These are phyloP conservation scores for Syngnathus floridae DNA, from an alignment of 2,113 vertebrate genomes.

Conservation along the genomic window DNA sequence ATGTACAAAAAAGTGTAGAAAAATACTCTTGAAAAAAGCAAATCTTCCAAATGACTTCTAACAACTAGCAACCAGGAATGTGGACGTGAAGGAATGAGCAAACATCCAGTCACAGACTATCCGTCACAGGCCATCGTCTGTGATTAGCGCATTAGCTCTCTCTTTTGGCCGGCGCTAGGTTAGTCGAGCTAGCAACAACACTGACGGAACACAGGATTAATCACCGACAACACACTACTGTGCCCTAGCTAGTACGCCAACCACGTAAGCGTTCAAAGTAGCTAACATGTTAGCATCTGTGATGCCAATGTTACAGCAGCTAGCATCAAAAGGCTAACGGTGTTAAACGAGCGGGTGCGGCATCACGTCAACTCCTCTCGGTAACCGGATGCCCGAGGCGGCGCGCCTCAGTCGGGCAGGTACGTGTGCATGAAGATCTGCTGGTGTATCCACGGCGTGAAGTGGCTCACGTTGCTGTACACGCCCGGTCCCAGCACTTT, in stretches of 20 bases:
- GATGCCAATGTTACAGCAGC: slow-evolving; percentile 3
- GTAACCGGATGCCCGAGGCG: slow-evolving; percentile 22
- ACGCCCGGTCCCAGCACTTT: slow-evolving; percentile 87
- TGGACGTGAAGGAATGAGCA: slow-evolving; percentile 13
- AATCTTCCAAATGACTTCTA: slow-evolving; percentile 25
- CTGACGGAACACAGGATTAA: background rate
- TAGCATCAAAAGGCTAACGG: slow-evolving; percentile 31
- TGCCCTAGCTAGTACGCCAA: background rate
- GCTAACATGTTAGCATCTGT: slow-evolving; percentile 2
- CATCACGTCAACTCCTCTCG: slow-evolving; percentile 44
- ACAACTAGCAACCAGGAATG: slow-evolving; percentile 40
- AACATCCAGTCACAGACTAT: background rate
- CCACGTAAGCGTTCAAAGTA: background rate
- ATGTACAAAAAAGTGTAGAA: slow-evolving; percentile 60
- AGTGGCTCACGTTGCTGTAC: slow-evolving; percentile 89
- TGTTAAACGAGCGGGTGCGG: slow-evolving; percentile 11
- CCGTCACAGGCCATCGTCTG: background rate
- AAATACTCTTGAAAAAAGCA: slow-evolving; percentile 60
- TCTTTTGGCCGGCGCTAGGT: background rate
- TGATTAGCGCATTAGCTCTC: background rate
- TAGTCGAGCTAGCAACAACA: background rate
- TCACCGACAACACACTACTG: background rate
- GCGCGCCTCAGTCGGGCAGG: slow-evolving; percentile 60
- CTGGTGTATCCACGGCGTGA: slow-evolving; percentile 84
- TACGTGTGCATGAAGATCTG: slow-evolving; percentile 88